phyloP scores from a whole-genome alignment of 2,797 vertebrate genomes.

The Carapus acus region DNA sequence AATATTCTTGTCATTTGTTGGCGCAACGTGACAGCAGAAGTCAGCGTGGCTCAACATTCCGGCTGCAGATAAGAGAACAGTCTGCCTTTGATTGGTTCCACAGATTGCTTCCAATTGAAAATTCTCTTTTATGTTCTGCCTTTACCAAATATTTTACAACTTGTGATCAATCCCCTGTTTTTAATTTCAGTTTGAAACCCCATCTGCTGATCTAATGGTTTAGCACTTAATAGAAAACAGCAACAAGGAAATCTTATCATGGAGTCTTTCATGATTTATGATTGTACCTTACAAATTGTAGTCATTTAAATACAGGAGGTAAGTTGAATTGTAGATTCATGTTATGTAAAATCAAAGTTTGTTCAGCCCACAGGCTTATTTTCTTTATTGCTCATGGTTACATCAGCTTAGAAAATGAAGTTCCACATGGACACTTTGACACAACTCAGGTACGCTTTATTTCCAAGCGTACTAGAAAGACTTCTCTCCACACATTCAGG shows the following conservation, averaged over 20 bases:
- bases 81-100: slow-evolving; percentile 12
- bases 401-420: slow-evolving; percentile 12
- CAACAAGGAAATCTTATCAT: neutral
- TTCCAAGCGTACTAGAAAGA: slow-evolving; percentile 32
- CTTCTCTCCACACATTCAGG: slow-evolving; percentile 57
- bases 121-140: slow-evolving; percentile 33
- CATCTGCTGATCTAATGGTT: slow-evolving; percentile 28
- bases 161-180: slow-evolving; percentile 48
- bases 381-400: slow-evolving; percentile 7
- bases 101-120: slow-evolving; percentile 47
- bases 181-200: slow-evolving; percentile 29
- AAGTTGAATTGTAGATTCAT: slow-evolving; percentile 10
- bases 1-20: slow-evolving; percentile 41
- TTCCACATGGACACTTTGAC: neutral
- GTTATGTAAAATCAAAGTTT: no score
- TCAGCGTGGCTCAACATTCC: slow-evolving; percentile 1
- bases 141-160: slow-evolving; percentile 31
- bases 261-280: slow-evolving; percentile 35
- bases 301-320: neutral
- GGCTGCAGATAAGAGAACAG: slow-evolving; percentile 32
- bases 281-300: slow-evolving; percentile 17
- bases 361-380: neutral
- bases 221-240: slow-evolving; percentile 36
- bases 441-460: neutral
- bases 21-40: slow-evolving; percentile 24